A percentile compares a stretch with the other conserved stretches of the same genome.
phyloP scores from a whole-genome alignment of 2,797 vertebrate species.

The Oryzias sinensis region DNA sequence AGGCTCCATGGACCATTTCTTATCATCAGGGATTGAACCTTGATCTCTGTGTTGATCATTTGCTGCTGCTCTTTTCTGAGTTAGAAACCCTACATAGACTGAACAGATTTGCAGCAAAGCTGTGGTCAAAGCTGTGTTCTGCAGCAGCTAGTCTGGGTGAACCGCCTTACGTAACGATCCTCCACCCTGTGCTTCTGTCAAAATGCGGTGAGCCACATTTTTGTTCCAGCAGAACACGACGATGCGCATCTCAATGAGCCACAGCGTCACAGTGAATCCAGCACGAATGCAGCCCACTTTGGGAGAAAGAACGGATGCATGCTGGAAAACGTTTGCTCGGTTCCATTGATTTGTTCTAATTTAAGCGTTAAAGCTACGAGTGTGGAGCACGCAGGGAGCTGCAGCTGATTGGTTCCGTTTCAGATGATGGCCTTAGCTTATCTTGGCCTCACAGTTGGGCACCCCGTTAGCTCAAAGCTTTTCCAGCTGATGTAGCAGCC shows the following conservation, averaged over 20 bases:
- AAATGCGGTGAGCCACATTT: constrained; percentile 22
- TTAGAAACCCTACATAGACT: not conserved
- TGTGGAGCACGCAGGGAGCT: not conserved
- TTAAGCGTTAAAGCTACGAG: constrained; percentile 6
- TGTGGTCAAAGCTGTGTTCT: constrained; percentile 16
- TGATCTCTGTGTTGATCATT: not conserved
- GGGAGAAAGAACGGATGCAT: too few relatives aligned
- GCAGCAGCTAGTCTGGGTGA: constrained; percentile 11
- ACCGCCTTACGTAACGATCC: constrained; percentile 45
- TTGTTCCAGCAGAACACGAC: constrained; percentile 23
- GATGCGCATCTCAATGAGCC: constrained; percentile 15
- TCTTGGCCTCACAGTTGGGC: constrained; percentile 41
- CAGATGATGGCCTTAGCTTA: constrained; percentile 27
- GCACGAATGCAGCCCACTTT: not conserved
- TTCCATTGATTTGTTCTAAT: not conserved
- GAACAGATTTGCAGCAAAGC: constrained; percentile 5
- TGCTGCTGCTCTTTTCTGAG: not conserved
- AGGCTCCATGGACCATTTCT: too few relatives aligned
- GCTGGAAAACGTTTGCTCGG: not conserved
- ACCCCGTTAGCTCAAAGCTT: constrained; percentile 33
- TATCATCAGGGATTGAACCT: not conserved
- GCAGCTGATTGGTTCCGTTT: not conserved
- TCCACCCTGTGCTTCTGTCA: constrained; percentile 20
- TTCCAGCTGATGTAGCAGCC: constrained; percentile 38
- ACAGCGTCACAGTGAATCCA: constrained; percentile 14